A percentile compares a stretch with the other conserved stretches of the same genome.
These are phyloP conservation scores for Leptogaster cylindrica DNA, from an alignment of 2,888 invertebrate species.

Conservation along the genomic window DNA sequence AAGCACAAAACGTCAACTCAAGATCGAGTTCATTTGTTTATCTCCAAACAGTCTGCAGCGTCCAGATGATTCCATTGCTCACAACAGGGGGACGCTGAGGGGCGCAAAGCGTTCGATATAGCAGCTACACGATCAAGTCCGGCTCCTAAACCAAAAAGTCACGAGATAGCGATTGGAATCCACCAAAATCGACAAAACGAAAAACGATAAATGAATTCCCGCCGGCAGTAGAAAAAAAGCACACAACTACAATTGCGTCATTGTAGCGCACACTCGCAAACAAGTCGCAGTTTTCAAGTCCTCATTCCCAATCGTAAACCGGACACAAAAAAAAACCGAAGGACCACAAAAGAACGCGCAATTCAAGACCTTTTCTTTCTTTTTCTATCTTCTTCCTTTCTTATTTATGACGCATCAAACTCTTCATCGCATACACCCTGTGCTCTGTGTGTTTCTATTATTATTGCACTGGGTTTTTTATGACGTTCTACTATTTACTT, in stretches of 20 bases:
- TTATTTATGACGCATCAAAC: constrained; percentile 36
- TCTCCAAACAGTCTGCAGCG: constrained; percentile 41
- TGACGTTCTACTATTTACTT: constrained; percentile 36
- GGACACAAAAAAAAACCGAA: constrained; percentile 4
- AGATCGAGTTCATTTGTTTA: constrained; percentile 42
- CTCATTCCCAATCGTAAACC: constrained; percentile 21
- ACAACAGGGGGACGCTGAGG: background rate
- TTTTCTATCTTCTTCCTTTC: no score
- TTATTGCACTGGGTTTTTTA: constrained; percentile 23
- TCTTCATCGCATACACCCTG: constrained; percentile 3
- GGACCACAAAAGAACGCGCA: no score
- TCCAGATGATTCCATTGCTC: constrained; percentile 22
- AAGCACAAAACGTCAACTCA: constrained; percentile 32
- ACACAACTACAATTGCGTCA: constrained; percentile 5
- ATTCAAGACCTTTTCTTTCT: no score
- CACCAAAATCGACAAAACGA: constrained; percentile 22
- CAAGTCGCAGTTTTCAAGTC: no score
- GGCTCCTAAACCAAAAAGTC: constrained; percentile 28
- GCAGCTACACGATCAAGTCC: constrained; percentile 22
- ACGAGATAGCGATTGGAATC: constrained; percentile 29
- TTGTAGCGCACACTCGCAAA: no score
- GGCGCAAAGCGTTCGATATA: background rate
- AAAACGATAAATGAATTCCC: constrained; percentile 11
- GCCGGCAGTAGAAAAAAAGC: constrained; percentile 21
- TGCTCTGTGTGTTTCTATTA: constrained; percentile 10